phyloP scores from a whole-genome alignment of 2,113 vertebrate species.

The Chauna torquata region DNA sequence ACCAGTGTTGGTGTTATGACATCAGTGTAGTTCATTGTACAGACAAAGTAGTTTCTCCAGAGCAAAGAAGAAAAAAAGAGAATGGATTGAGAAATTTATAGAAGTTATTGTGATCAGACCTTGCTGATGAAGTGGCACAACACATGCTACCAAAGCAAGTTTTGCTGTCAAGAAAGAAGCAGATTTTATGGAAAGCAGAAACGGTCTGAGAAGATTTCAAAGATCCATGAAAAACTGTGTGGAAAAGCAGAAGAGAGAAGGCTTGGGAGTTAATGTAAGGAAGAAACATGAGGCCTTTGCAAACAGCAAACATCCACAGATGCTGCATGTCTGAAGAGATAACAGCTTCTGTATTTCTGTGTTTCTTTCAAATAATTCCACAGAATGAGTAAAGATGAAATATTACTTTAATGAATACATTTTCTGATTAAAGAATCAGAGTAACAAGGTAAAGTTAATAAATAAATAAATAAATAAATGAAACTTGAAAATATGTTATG shows the following conservation, averaged over 20 bases:
- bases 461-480: not conserved
- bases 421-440: not conserved
- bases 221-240: not conserved
- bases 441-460: not conserved
- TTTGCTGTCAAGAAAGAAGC: not conserved
- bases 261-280: not conserved
- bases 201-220: not conserved
- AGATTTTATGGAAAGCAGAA: not conserved
- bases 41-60: not conserved
- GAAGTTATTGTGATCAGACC: not conserved
- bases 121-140: not conserved
- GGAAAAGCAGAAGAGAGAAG: not conserved
- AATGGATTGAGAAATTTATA: not conserved
- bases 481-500: not conserved
- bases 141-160: accelerated
- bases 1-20: not conserved
- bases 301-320: not conserved
- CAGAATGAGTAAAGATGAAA: not conserved
- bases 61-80: not conserved
- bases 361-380: not conserved
- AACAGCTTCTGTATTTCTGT: not conserved
- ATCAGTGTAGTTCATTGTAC: accelerated
- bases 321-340: not conserved
- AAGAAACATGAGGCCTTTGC: not conserved
- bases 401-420: not conserved